Base-by-base conservation (phyloP, 2,113 vertebrate genomes). In the Rhabdomys dilectus region DNA sequence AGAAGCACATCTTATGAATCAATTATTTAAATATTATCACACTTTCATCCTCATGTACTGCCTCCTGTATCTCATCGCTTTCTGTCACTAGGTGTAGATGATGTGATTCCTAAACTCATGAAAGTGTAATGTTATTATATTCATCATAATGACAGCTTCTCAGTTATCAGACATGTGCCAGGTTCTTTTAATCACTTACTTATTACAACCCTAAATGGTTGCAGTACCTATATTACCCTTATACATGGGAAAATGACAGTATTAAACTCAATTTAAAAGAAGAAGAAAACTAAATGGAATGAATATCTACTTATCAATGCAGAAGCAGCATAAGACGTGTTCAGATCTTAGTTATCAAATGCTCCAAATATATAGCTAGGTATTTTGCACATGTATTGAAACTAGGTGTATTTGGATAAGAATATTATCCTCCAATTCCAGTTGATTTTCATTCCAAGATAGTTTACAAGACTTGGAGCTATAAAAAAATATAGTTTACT, bases 41-140 rank as follows among this genome's bases (percentile, higher is more conserved):
- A 84, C 86, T 68, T 95, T 95, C 95, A 91, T 82, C 36, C 60
- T 92, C 89, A 36, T 82, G 72, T 88, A 29, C 48, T 87, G 77
- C 7, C 2, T 89, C 42, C 19, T 36, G 19, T 87, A 70, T 53
- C 24, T 48, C 31, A 51, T 36, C 31, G 24, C 8, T 24, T 68
- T 68, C 62, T 13, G 36, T 48, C 19, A 12, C 42, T 39, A 66
- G 39, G 29, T 56, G 22, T 84, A 3, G 70, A 68, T 89, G 15
- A 66, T 78, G 10, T 12, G 75, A 86, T 91, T 78, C 88, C 75
- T 91, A 92, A 93, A 87, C 24, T 89, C 24, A 88, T 86, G 34
- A 78, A 85, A 8, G 21, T 89, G 6, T 95, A 93, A 96, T 92
- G 82, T 86, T 80, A 26, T 91, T 85, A 91, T 39, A 76, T 29